These are phyloP conservation scores for Syngnathus rostellatus DNA, from an alignment of 2,797 vertebrate genomes.

Conservation along the genomic window DNA sequence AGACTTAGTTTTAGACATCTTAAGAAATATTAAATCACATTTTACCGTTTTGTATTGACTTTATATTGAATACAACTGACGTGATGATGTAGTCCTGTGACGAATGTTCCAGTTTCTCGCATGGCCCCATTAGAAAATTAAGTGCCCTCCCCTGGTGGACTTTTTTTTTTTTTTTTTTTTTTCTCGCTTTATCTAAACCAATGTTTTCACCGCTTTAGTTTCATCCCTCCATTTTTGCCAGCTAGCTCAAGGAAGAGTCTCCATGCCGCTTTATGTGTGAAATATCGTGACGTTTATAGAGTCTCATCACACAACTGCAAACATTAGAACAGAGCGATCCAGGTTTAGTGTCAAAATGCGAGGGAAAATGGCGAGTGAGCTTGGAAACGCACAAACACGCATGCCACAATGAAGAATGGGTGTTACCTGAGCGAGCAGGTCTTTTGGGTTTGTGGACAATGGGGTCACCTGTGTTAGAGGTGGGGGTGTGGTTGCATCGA, in stretches of 20 bases:
- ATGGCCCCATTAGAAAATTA: too few relatives aligned
- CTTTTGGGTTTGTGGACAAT: slow-evolving; percentile 84
- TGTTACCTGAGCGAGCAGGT: slow-evolving; percentile 82
- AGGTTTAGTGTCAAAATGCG: background rate
- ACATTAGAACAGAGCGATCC: background rate
- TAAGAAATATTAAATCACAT: too few relatives aligned
- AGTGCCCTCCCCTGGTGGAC: too few relatives aligned
- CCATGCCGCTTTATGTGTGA: background rate
- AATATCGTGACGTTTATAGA: background rate
- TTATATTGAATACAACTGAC: too few relatives aligned
- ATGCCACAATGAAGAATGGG: slow-evolving; percentile 16
- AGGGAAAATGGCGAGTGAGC: background rate
- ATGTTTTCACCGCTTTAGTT: background rate
- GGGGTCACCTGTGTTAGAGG: slow-evolving; percentile 73
- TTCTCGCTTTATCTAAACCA: too few relatives aligned
- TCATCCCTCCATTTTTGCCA: background rate
- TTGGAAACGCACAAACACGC: slow-evolving; percentile 13
- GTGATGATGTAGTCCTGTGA: too few relatives aligned
- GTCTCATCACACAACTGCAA: background rate
- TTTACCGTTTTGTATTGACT: too few relatives aligned
- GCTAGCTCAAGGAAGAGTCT: background rate
- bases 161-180: too few relatives aligned
- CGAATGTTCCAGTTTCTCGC: too few relatives aligned
- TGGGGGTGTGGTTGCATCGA: slow-evolving; percentile 40
- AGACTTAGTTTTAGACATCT: background rate